phyloP scores from a whole-genome alignment of 2,797 vertebrate species.

The Gila robusta region DNA sequence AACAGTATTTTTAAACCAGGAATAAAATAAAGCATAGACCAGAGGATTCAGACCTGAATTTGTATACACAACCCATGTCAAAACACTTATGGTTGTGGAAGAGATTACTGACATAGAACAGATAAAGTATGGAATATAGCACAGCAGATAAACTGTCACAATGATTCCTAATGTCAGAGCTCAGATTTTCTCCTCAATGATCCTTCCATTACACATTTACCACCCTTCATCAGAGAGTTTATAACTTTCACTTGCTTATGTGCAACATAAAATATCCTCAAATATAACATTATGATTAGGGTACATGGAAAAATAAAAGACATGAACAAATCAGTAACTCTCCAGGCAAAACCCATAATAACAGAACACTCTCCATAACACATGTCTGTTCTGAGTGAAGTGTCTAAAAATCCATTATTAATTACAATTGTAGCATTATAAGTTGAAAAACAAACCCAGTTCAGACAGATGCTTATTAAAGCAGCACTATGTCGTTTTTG shows the following conservation, averaged over 20 bases:
- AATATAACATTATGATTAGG: not conserved
- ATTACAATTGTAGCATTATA: no score
- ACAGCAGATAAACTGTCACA: slow-evolving; percentile 8
- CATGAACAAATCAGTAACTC: not conserved
- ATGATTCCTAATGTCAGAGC: slow-evolving; percentile 30
- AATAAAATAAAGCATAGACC: slow-evolving; percentile 32
- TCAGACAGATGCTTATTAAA: no score
- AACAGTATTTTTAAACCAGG: slow-evolving; percentile 22
- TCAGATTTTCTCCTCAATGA: not conserved
- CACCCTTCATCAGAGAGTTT: not conserved
- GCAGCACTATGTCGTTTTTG: no score
- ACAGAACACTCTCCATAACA: not conserved
- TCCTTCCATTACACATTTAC: not conserved
- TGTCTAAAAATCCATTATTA: no score
- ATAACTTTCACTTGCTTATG: slow-evolving; percentile 32
- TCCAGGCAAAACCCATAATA: not conserved
- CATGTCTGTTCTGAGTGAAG: not conserved
- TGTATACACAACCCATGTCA: not conserved
- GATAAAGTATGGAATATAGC: not conserved
- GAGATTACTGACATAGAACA: not conserved
- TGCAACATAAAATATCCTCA: not conserved
- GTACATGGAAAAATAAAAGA: not conserved
- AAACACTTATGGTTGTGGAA: not conserved
- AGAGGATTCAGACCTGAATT: slow-evolving; percentile 20
- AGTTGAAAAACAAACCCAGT: no score